phyloP scores from a whole-genome alignment of 1,140 invertebrate genomes.

The Semibalanus balanoides region DNA sequence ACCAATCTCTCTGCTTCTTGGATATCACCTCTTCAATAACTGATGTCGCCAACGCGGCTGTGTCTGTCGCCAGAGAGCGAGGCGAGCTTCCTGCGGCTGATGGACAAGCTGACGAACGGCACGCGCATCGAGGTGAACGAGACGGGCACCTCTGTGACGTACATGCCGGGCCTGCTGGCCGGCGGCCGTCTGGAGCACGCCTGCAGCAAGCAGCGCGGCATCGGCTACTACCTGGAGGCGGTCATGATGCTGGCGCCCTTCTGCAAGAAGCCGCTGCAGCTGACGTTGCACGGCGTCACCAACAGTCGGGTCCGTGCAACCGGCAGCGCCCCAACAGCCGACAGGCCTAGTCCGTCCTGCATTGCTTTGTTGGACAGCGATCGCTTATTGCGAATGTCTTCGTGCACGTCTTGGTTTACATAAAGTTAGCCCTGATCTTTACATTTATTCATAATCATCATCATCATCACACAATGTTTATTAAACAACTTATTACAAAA shows the following conservation, averaged over 20 bases:
- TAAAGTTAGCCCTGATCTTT: too few relatives aligned
- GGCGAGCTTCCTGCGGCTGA: slow-evolving; percentile 70
- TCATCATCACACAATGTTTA: too few relatives aligned
- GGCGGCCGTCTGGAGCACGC: slow-evolving; percentile 79
- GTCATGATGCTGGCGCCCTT: slow-evolving; percentile 82
- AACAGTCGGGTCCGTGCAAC: slow-evolving; percentile 64
- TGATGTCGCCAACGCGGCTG: too few relatives aligned
- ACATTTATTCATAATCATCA: too few relatives aligned
- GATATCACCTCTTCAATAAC: too few relatives aligned
- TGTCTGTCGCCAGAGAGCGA: slow-evolving; percentile 58
- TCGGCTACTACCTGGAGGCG: slow-evolving; percentile 85
- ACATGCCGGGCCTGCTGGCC: slow-evolving; percentile 71
- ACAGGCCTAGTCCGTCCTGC: too few relatives aligned
- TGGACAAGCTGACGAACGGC: slow-evolving; percentile 92
- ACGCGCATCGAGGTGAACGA: slow-evolving; percentile 77
- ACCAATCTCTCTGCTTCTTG: too few relatives aligned
- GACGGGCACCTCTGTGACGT: slow-evolving; percentile 79
- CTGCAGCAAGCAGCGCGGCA: slow-evolving; percentile 62
- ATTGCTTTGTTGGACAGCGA: too few relatives aligned
- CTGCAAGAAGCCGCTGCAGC: slow-evolving; percentile 74
- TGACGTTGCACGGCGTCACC: slow-evolving; percentile 72
- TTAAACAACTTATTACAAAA: too few relatives aligned
- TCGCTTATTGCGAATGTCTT: too few relatives aligned
- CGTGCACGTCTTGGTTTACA: too few relatives aligned
- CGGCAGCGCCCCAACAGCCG: too few relatives aligned